Evolutionary conservation across 2,888 invertebrate genomes (phyloP), one percentile per base, ranked within the genome.

Genomic region (Orgyia antiqua): DNA sequence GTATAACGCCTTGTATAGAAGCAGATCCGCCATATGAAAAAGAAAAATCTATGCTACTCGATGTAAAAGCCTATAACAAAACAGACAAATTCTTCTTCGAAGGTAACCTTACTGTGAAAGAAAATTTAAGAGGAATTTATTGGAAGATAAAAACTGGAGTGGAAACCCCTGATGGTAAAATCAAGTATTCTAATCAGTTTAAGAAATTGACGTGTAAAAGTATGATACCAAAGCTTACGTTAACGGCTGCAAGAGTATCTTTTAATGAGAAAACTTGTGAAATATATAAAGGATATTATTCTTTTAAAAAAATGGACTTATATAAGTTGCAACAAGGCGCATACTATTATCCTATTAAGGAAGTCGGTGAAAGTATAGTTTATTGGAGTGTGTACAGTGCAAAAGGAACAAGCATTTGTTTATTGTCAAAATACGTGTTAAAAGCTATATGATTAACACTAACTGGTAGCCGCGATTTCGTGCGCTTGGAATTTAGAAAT

Each of bases 151-250:
- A 47, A 42, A 37, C 51, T 10, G 59, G 55, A 1, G 38, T 46
- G 1, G 39, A 45, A 4, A 51, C 39, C 36, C 23, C 39, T 3
- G 36, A 50, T 1, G 29, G 37, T 3, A 24, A 17, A 3, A 24
- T 46, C 5, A 56, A 37, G 24, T 49, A 53, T 24, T 40, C 41
- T 3, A 31, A 44, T 6, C 40, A 40, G 13, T 59, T 32, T 18
- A 49, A 54, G 28, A 55, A 50, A 11, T 38, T 65, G 32, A 39
- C 48, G 0, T 65, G 65, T 12, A 57, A 46, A 36, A 65, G 56
- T 28, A 7, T 57, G 2, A 43, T 65, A 15, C 53, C 56, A 0
- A 53, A 33, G 28, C 10, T 64, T 4, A 8, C 54, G 1, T 27
- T 58, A 1, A 19, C 30, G 3, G 24, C 56, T 2, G 11, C 47